Percentiles rank a stretch among this genome's conserved stretches.
phyloP scores from a whole-genome alignment of 2,888 invertebrate genomes.

The Dinocampus coccinellae region DNA sequence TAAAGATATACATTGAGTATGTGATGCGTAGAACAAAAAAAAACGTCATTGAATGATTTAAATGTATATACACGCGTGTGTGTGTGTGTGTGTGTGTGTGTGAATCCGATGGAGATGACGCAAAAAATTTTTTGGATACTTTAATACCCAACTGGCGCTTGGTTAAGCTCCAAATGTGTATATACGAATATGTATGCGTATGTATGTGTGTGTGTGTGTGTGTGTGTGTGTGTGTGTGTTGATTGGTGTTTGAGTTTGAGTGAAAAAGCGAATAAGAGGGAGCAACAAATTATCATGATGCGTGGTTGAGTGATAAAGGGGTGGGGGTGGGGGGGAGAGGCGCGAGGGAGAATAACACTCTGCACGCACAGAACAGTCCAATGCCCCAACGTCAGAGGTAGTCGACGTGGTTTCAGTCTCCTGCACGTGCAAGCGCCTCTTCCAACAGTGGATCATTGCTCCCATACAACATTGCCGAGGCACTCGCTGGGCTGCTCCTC shows the following conservation, averaged over 20 bases:
- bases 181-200: neutral
- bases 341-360: constrained; percentile 11
- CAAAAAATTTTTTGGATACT: neutral
- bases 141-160: neutral
- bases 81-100: neutral
- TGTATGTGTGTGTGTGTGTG: neutral
- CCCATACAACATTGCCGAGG: constrained; percentile 40
- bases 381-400: constrained; percentile 59
- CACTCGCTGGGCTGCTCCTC: constrained; percentile 26
- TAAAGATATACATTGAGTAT: neutral
- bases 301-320: neutral
- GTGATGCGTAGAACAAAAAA: neutral
- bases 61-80: too few species aligned
- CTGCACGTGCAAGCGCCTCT: constrained; percentile 61
- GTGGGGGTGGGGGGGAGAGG: neutral
- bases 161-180: neutral
- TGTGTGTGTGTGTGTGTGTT: neutral
- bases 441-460: constrained; percentile 64
- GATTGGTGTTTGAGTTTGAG: neutral
- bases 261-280: neutral
- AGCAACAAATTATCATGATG: constrained; percentile 1
- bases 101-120: neutral
- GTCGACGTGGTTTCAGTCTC: constrained; percentile 58
- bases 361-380: constrained; percentile 52
- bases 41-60: neutral